Evolutionary conservation across 2,888 invertebrate species (phyloP).

Genomic region (Acholoe squamosa): DNA sequence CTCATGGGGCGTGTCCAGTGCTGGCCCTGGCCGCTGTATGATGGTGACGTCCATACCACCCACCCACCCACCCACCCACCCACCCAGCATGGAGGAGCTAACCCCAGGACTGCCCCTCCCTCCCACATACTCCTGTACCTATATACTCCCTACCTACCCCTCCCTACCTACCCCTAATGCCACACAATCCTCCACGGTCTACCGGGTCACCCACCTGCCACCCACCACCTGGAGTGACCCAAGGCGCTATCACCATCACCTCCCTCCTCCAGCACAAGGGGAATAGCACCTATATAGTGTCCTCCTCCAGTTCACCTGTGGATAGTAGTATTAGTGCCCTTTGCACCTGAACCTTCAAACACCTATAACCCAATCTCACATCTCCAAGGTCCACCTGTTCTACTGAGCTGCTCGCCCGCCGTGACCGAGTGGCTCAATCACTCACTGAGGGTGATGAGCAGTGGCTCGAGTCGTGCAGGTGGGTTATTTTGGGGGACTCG

Average conservation of each 20-base stretch:
- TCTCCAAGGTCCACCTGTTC: too few relatives aligned
- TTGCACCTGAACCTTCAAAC: too few relatives aligned
- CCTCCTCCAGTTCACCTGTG: too few relatives aligned
- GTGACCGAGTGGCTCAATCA: too few relatives aligned
- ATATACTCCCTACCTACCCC: not conserved
- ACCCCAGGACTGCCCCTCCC: not conserved
- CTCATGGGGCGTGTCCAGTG: not conserved
- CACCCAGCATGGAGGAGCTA: too few relatives aligned
- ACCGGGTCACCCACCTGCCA: not conserved
- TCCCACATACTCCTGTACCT: not conserved
- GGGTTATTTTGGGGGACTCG: too few relatives aligned
- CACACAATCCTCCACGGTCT: not conserved
- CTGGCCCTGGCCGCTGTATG: not conserved
- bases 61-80: too few relatives aligned
- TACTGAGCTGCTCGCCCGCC: too few relatives aligned
- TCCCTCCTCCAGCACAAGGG: not conserved
- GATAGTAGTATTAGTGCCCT: too few relatives aligned
- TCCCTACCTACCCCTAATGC: not conserved
- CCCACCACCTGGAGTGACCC: not conserved
- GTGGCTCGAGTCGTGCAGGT: too few relatives aligned
- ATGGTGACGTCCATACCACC: not conserved
- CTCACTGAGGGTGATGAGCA: too few relatives aligned
- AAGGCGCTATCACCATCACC: not conserved
- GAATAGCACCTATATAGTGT: not conserved
- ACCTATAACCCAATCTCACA: too few relatives aligned